These are phyloP conservation scores for Merops nubicus DNA, from an alignment of 2,113 vertebrate genomes.

Conservation along the genomic window DNA sequence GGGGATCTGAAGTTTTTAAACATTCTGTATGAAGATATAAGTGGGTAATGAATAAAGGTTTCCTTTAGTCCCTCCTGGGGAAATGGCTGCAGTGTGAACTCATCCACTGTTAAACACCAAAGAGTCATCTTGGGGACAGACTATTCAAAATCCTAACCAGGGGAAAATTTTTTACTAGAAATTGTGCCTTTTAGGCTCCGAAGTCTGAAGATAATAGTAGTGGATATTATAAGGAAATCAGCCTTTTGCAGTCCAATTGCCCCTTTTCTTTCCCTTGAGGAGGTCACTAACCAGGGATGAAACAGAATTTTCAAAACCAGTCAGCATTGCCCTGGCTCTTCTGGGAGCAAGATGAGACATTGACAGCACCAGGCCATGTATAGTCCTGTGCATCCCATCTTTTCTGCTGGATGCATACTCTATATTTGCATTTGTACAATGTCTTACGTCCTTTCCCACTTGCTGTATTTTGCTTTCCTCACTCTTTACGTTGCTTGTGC, in stretches of 20 bases:
- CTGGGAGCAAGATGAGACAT: neutral
- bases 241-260: neutral
- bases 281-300: neutral
- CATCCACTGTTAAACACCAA: neutral
- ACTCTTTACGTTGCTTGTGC: neutral
- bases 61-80: neutral
- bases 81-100: neutral
- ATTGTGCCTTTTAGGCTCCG: neutral
- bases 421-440: neutral
- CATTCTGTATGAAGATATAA: neutral
- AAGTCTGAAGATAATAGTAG: neutral
- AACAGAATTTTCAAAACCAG: neutral
- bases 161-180: neutral
- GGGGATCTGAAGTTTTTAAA: neutral
- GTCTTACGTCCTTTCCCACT: neutral
- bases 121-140: neutral
- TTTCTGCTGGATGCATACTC: neutral
- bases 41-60: neutral
- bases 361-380: neutral
- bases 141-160: neutral
- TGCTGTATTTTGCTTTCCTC: neutral
- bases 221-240: neutral
- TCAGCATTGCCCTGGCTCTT: neutral
- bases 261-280: rapidly evolving
- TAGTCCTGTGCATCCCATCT: neutral